Evolutionary conservation across 2,888 invertebrate species (phyloP).

Genomic region (Andrena chrysosceles): DNA sequence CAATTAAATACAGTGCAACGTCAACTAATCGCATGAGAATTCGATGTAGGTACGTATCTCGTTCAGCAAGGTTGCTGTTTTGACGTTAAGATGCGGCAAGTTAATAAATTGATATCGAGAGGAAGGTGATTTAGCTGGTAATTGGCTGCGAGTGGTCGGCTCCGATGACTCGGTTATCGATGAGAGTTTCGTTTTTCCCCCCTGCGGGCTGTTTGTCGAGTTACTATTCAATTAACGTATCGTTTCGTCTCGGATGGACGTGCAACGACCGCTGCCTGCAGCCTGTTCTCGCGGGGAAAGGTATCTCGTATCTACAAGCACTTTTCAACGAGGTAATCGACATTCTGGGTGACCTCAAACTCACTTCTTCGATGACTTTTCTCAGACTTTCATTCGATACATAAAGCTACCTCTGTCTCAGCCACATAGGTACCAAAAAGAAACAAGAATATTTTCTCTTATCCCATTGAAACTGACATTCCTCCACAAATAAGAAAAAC

Average conservation of each 20-base stretch:
- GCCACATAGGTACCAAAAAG: too few species aligned
- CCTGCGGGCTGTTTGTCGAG: conserved; percentile 37
- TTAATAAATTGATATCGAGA: conserved; percentile 50
- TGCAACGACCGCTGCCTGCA: conserved; percentile 28
- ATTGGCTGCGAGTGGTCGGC: conserved; percentile 44
- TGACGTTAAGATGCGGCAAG: conserved; percentile 39
- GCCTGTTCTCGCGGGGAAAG: background rate
- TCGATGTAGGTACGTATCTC: background rate
- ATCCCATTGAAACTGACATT: too few species aligned
- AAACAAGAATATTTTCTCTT: too few species aligned
- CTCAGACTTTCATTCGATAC: background rate
- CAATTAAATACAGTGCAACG: too few species aligned
- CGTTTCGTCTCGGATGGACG: conserved; percentile 46
- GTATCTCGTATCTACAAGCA: background rate
- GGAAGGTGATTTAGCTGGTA: conserved; percentile 47
- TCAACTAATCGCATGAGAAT: background rate
- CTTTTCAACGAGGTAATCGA: background rate
- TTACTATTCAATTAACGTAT: conserved; percentile 56
- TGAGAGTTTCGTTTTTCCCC: conserved; percentile 15
- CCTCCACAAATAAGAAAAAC: too few species aligned
- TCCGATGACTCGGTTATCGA: conserved; percentile 48
- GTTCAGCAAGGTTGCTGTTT: conserved; percentile 4
- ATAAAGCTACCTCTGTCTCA: too few species aligned
- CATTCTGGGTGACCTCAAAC: background rate
- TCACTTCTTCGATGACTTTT: background rate